Evolutionary conservation across 2,888 invertebrate species (phyloP).

Genomic region (Eupithecia pulchellata): DNA sequence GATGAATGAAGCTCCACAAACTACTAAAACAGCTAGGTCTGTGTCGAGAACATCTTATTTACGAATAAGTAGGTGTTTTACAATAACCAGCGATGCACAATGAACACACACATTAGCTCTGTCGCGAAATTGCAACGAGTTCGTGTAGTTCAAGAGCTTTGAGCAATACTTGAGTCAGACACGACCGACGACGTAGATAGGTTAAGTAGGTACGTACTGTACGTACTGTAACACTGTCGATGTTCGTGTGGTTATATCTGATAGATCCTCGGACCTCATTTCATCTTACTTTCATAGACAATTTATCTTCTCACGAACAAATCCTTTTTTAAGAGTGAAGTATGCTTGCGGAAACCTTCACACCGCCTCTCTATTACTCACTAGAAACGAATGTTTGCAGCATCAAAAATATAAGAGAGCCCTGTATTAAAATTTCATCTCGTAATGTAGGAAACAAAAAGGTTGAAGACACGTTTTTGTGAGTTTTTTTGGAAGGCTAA

Average conservation of each 20-base stretch:
- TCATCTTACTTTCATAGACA: no score
- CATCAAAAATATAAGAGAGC: not conserved
- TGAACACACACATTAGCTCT: not conserved
- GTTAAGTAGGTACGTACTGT: not conserved
- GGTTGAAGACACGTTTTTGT: conserved; percentile 23
- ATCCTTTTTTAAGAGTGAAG: no score
- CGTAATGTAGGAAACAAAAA: conserved; percentile 34
- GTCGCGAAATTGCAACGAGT: not conserved
- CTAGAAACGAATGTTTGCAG: not conserved
- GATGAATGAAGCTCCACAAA: no score
- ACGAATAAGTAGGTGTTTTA: not conserved
- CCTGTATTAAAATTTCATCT: conserved; percentile 27
- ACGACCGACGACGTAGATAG: no score
- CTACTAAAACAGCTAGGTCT: no score
- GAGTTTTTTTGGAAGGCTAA: conserved; percentile 30
- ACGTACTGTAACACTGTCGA: no score
- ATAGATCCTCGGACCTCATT: not conserved
- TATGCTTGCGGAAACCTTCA: no score
- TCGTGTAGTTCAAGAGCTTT: not conserved
- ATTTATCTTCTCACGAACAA: not conserved
- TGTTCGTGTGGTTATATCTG: not conserved
- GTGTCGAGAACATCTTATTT: not conserved
- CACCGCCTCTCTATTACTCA: not conserved
- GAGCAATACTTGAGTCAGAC: not conserved
- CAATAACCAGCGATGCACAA: no score